phyloP scores from a whole-genome alignment of 2,888 invertebrate species.

The Panzeria rudis region DNA sequence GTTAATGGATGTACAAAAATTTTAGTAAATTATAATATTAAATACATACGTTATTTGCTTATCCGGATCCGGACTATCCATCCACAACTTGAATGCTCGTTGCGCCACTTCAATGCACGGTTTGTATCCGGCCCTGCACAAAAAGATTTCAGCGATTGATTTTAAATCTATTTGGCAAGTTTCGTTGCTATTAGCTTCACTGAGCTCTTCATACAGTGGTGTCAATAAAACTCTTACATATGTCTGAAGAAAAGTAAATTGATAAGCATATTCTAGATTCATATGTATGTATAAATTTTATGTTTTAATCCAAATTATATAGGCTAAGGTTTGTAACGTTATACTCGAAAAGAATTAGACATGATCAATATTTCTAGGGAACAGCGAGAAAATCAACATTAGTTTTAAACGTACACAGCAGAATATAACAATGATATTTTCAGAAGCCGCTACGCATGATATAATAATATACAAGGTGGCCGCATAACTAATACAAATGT shows the following conservation, averaged over 20 bases:
- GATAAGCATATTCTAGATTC: too few relatives aligned
- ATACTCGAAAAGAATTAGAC: too few relatives aligned
- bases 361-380: too few relatives aligned
- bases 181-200: slow-evolving; percentile 86
- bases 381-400: too few relatives aligned
- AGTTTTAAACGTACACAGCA: too few relatives aligned
- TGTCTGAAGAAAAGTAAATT: slow-evolving; percentile 84
- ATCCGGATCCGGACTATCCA: slow-evolving; percentile 89
- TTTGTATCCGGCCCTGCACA: slow-evolving; percentile 90
- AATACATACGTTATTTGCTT: slow-evolving; percentile 90
- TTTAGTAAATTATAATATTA: neutral
- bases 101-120: slow-evolving; percentile 91
- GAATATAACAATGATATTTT: too few relatives aligned
- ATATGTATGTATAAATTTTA: too few relatives aligned
- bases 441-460: too few relatives aligned
- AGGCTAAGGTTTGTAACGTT: too few relatives aligned
- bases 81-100: slow-evolving; percentile 89
- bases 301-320: too few relatives aligned
- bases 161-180: slow-evolving; percentile 88
- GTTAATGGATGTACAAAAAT: neutral
- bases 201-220: slow-evolving; percentile 89
- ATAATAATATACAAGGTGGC: too few relatives aligned
- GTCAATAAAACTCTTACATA: slow-evolving; percentile 88
- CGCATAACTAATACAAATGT: too few relatives aligned
- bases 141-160: slow-evolving; percentile 88